A percentile compares a stretch with the other conserved stretches of the same genome.
Conservation (phyloP, 2,113 vertebrate genomes). For the Rhineura floridana region DNA sequence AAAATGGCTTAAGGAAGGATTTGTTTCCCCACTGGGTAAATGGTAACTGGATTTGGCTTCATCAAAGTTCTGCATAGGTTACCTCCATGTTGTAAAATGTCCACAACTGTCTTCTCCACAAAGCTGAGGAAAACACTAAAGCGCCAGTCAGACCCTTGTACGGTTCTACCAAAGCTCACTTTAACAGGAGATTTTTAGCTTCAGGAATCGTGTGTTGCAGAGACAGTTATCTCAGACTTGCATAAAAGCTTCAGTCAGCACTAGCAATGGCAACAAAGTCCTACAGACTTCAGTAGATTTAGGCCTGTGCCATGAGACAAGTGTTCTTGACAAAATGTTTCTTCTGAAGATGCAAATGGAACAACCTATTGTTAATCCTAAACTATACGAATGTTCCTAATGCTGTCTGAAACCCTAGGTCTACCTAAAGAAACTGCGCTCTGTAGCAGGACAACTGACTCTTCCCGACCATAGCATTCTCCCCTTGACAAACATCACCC, state of each 20-base stretch:
- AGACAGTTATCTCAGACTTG: not conserved
- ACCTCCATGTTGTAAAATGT: no score
- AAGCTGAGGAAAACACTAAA: not conserved
- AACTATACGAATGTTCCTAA: no score
- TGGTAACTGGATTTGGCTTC: not conserved
- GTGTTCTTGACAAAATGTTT: no score
- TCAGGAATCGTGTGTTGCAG: not conserved
- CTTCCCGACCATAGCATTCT: conserved; percentile 73
- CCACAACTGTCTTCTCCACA: not conserved
- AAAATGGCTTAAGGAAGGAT: not conserved
- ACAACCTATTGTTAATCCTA: not conserved
- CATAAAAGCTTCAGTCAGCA: not conserved
- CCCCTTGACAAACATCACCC: conserved; percentile 72
- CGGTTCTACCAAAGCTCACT: not conserved
- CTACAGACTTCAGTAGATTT: not conserved
- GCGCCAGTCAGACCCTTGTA: not conserved
- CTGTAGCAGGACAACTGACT: conserved; percentile 56
- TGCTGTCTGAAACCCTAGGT: conserved; percentile 63
- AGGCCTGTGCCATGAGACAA: not conserved
- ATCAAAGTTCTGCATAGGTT: no score
- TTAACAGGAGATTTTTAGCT: not conserved
- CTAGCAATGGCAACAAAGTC: not conserved
- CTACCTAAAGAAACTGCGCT: conserved; percentile 77
- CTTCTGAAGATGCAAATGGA: not conserved
- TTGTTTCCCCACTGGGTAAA: not conserved